Percentiles rank a stretch among this genome's conserved stretches.
These are phyloP conservation scores for Chloroceryle aenea DNA, from an alignment of 2,113 vertebrate genomes.

Conservation along the genomic window DNA sequence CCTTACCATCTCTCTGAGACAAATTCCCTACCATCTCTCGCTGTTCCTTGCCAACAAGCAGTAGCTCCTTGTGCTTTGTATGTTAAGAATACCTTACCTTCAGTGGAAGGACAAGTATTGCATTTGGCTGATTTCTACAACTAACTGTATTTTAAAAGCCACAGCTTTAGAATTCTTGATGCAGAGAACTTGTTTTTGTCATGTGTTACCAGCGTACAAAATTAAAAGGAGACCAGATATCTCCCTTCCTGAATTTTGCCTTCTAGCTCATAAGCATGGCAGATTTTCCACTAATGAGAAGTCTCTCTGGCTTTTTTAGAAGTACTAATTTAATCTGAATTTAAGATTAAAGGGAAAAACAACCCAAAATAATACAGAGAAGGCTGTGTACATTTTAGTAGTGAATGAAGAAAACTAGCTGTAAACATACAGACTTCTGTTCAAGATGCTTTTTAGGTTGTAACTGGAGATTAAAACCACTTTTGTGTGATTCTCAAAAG, in stretches of 20 bases:
- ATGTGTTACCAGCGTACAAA: not conserved
- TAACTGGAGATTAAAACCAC: not conserved
- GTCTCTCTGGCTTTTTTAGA: not conserved
- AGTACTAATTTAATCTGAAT: slow-evolving; percentile 34
- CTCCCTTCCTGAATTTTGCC: not conserved
- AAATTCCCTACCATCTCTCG: not conserved
- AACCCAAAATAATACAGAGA: not conserved
- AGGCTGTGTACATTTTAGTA: not conserved
- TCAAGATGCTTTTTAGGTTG: not conserved
- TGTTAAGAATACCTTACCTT: not conserved
- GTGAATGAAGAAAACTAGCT: not conserved
- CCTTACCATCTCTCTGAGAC: not conserved
- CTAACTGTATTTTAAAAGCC: not conserved
- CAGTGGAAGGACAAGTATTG: not conserved
- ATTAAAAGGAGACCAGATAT: not conserved
- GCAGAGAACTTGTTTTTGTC: not conserved
- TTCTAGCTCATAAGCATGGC: not conserved
- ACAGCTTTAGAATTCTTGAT: not conserved
- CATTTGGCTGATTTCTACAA: not conserved
- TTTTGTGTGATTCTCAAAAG: not conserved
- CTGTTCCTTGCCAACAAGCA: not conserved
- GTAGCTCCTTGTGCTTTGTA: not conserved
- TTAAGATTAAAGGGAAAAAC: slow-evolving; percentile 2
- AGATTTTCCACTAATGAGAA: not conserved
- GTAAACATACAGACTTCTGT: not conserved